Evolutionary conservation across 1,140 invertebrate genomes (phyloP).

Genomic region (Tribolium madens): DNA sequence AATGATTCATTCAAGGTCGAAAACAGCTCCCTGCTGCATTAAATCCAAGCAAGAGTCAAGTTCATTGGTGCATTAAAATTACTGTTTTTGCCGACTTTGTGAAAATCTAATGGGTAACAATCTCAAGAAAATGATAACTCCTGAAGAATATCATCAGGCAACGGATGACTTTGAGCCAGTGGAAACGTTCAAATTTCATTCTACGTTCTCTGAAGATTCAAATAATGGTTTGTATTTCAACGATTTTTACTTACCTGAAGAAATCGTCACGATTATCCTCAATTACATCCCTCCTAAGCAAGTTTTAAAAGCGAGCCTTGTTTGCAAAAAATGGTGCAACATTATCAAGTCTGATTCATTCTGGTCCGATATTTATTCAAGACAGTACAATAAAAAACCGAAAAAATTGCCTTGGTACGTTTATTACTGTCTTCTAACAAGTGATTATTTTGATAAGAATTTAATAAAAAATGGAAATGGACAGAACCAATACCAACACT

Average conservation of each 20-base stretch:
- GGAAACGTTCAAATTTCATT: slow-evolving; percentile 49
- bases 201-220: slow-evolving; percentile 44
- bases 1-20: not conserved
- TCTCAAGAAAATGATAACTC: not conserved
- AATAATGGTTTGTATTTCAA: slow-evolving; percentile 59
- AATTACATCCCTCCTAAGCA: slow-evolving; percentile 53
- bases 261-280: slow-evolving; percentile 60
- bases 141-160: not conserved
- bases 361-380: slow-evolving; percentile 56
- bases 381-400: slow-evolving; percentile 46
- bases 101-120: not conserved
- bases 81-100: not conserved
- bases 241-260: slow-evolving; percentile 60
- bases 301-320: slow-evolving; percentile 55
- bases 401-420: slow-evolving; percentile 61
- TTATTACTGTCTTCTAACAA: slow-evolving; percentile 60
- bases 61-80: not conserved
- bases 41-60: not conserved
- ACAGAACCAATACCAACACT: slow-evolving; percentile 60
- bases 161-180: not conserved
- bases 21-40: not conserved
- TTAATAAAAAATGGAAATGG: slow-evolving; percentile 65
- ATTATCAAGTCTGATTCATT: slow-evolving; percentile 58
- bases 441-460: slow-evolving; percentile 61
- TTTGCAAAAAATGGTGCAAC: slow-evolving; percentile 63